Evolutionary conservation across 2,797 vertebrate species (phyloP).

Genomic region (Selene dorsalis): DNA sequence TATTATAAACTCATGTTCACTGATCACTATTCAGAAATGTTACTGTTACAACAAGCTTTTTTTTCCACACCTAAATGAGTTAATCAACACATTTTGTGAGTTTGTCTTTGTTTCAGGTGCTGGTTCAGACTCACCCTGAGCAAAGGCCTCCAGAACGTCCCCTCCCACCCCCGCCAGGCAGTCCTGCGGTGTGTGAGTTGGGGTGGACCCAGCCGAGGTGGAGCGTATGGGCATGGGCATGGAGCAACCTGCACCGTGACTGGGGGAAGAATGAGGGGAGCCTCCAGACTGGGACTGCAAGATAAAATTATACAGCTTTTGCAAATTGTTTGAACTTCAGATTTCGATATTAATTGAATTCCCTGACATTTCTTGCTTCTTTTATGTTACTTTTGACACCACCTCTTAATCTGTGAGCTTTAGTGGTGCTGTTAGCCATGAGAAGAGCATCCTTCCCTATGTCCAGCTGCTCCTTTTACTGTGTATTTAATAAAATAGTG

Average conservation of each 20-base stretch:
- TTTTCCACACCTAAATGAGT: not conserved
- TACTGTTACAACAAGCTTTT: not conserved
- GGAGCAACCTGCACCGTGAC: constrained; percentile 89
- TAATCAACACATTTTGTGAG: not conserved
- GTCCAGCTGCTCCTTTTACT: not conserved
- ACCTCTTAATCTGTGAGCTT: not conserved
- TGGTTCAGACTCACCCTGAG: constrained; percentile 86
- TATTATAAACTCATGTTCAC: not conserved
- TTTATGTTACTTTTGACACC: not conserved
- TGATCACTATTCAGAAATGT: not conserved
- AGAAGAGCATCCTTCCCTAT: not conserved
- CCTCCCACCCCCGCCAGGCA: constrained; percentile 88
- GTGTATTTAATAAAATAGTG: too few species aligned
- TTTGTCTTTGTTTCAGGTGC: constrained; percentile 1
- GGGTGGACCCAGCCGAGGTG: constrained; percentile 93
- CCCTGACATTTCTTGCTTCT: not conserved
- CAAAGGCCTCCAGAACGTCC: constrained; percentile 92
- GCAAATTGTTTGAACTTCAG: not conserved
- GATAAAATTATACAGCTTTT: constrained; percentile 11
- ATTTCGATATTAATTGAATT: not conserved
- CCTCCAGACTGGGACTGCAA: constrained; percentile 89
- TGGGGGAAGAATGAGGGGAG: constrained; percentile 93
- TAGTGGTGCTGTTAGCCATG: not conserved
- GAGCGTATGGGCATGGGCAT: constrained; percentile 95
- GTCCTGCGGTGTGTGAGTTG: constrained; percentile 93